A percentile compares a stretch with the other conserved stretches of the same genome.
phyloP scores from a whole-genome alignment of 2,888 invertebrate species.

The Lydus trimaculatus region DNA sequence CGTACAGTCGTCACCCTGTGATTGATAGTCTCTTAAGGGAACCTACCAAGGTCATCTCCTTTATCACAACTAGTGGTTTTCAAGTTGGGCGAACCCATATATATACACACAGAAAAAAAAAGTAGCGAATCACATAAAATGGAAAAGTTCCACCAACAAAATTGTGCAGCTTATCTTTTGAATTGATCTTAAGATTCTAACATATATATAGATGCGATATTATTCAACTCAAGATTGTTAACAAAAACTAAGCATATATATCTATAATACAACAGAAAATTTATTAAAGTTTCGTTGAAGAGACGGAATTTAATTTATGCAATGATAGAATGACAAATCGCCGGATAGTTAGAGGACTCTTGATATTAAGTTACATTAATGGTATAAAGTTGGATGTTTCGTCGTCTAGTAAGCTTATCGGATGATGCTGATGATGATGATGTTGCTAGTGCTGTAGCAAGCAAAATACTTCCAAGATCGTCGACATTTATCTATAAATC shows the following conservation, averaged over 20 bases:
- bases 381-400: background rate
- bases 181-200: background rate
- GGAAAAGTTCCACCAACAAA: background rate
- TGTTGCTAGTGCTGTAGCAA: background rate
- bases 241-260: no score
- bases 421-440: background rate
- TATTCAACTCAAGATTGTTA: no score
- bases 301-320: background rate
- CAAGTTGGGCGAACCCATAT: background rate
- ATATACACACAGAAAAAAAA: background rate
- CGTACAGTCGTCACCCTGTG: background rate
- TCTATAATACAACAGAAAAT: no score
- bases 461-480: background rate
- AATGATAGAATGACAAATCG: background rate
- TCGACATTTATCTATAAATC: conserved; percentile 3
- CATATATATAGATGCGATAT: no score
- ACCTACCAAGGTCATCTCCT: background rate
- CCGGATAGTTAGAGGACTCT: background rate
- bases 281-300: background rate
- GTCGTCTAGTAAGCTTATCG: background rate
- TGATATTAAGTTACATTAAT: background rate
- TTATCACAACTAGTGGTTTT: background rate
- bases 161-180: background rate
- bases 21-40: background rate
- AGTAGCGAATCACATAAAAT: background rate